Percentiles rank a stretch among this genome's conserved stretches.
Evolutionary conservation across 2,113 vertebrate species (phyloP).

Genomic region (Columba livia): DNA sequence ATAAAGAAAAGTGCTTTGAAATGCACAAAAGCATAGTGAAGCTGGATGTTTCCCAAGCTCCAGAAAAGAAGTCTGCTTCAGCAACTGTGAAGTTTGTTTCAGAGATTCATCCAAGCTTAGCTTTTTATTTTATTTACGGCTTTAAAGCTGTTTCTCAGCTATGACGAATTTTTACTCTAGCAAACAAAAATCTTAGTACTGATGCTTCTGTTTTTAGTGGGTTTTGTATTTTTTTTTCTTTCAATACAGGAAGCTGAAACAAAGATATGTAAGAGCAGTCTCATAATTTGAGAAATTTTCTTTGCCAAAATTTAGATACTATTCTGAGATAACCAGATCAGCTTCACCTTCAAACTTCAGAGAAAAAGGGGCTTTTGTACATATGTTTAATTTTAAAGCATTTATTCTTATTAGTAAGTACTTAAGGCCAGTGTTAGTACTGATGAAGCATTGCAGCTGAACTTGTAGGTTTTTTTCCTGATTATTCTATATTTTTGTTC

Average conservation of each 20-base stretch:
- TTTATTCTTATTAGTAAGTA: not conserved
- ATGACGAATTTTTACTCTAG: not conserved
- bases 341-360: not conserved
- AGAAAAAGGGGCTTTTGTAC: not conserved
- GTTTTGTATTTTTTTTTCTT: not conserved
- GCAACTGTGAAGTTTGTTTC: not conserved
- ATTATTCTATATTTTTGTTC: not conserved
- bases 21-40: not conserved
- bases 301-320: not conserved
- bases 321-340: not conserved
- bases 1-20: not conserved
- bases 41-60: not conserved
- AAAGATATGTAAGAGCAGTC: not conserved
- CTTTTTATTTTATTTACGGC: constrained; percentile 7
- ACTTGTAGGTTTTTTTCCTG: not conserved
- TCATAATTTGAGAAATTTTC: not conserved
- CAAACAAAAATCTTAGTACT: not conserved
- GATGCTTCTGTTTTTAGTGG: not conserved
- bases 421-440: not conserved
- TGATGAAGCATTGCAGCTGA: not conserved
- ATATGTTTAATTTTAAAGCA: not conserved
- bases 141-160: not conserved
- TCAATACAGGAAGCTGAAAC: not conserved
- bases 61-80: not conserved
- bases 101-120: not conserved